These are phyloP conservation scores for Drosophila murphyi DNA, from an alignment of 1,140 invertebrate species.

Conservation along the genomic window DNA sequence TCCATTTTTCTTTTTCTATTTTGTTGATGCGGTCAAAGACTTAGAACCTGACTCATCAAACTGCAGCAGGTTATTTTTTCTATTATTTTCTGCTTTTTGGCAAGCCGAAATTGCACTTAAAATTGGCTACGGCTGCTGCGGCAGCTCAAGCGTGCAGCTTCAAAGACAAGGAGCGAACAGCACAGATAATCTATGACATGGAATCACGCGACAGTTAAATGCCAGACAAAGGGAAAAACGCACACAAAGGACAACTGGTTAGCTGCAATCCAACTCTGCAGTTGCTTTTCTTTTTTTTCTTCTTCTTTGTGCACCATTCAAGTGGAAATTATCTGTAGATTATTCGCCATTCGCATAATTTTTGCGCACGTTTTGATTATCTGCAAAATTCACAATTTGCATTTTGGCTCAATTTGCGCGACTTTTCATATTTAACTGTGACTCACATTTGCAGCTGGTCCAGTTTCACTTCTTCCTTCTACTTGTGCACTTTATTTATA, in stretches of 20 bases:
- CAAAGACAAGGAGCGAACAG: slow-evolving; percentile 9
- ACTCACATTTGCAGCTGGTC: slow-evolving; percentile 60
- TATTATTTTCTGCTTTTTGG: slow-evolving; percentile 16
- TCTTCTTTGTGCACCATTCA: slow-evolving; percentile 32
- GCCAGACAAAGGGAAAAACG: slow-evolving; percentile 63
- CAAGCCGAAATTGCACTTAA: slow-evolving; percentile 79
- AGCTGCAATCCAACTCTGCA: slow-evolving; percentile 29
- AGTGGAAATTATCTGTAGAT: slow-evolving; percentile 70
- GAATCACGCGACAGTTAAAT: slow-evolving; percentile 77
- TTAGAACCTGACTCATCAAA: slow-evolving; percentile 51
- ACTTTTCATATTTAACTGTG: slow-evolving; percentile 27
- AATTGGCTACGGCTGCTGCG: slow-evolving; percentile 61
- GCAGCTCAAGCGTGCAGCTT: slow-evolving; percentile 49
- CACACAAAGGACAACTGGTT: slow-evolving; percentile 37
- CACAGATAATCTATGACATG: slow-evolving; percentile 73
- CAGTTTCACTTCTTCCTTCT: not conserved
- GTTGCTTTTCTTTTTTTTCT: slow-evolving; percentile 6
- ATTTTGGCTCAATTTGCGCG: slow-evolving; percentile 50
- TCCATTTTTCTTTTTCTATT: slow-evolving; percentile 1
- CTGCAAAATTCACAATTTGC: slow-evolving; percentile 58
- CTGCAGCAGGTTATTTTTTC: slow-evolving; percentile 27
- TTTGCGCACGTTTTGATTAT: slow-evolving; percentile 78
- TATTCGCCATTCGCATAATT: slow-evolving; percentile 57
- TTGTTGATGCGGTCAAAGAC: slow-evolving; percentile 53
- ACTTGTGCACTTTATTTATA: not conserved